Base-by-base conservation (phyloP, 92 coral and sea anemone genomes). In the Epizoanthus scotinus region DNA sequence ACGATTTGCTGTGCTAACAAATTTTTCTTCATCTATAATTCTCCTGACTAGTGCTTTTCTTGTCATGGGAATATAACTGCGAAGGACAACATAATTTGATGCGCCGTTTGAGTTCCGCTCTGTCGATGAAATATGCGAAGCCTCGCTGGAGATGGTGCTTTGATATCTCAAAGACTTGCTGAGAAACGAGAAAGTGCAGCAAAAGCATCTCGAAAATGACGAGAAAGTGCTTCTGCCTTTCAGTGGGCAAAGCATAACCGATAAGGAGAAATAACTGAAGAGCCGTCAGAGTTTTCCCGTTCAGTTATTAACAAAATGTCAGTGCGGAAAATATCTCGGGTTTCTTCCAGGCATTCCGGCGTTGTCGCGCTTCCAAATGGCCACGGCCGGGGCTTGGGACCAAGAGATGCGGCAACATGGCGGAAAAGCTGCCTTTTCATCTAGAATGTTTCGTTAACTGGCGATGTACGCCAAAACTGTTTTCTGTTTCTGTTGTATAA, bases 11-110 rank as follows among this genome's bases (percentile, higher is more conserved):
- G 82, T 28, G 31, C 80, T 74, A 67, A 93, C 81, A 2, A 93
- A 68, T 17, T 82, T 77, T 24, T 87, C 89, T 47, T 93, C 92
- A 68, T 93, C 92, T 87, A 90, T 73, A 55, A 93, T 86, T 85
- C 89, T 78, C 27, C 89, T 85, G 20, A 89, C 89, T 31, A 93
- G 83, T 0, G 97, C 93, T 53, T 86, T 90, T 63, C 94, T 85
- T 17, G 97, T 93, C 97, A 93, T 93, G 0, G 97, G 97, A 31
- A 93, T 89, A 63, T 84, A 93, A 29, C 87, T 93, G 0, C 91
- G 92, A 44, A 90, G 88, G 18, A 93, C 94, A 54, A 83, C 75
- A 81, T 93, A 93, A 70, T 88, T 89, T 31, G 90, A 77, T 24
- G 70, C 55, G n/a, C 63, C 87, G 47, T 28, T 24, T 50, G 66